A percentile compares a stretch with the other conserved stretches of the same genome.
These are phyloP conservation scores for Podocnemis expansa DNA, from an alignment of 2,113 vertebrate species.

Conservation along the genomic window DNA sequence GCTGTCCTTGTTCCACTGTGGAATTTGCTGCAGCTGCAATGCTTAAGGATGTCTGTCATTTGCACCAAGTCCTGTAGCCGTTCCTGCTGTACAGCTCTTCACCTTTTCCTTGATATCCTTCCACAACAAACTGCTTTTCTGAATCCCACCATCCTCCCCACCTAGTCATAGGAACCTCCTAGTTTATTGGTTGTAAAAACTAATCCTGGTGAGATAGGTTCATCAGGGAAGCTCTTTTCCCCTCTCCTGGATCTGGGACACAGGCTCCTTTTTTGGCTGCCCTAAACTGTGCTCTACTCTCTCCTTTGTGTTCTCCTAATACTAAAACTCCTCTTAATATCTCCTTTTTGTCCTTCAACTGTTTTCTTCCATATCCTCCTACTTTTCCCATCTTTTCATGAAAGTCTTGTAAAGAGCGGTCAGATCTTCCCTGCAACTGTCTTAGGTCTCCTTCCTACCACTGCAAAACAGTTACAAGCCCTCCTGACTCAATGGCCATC, in stretches of 20 bases:
- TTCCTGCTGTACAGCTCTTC: background rate
- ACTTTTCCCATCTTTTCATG: too few species aligned
- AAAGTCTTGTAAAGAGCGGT: too few species aligned
- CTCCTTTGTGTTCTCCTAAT: too few species aligned
- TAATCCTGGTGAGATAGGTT: background rate
- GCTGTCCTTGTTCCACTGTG: too few species aligned
- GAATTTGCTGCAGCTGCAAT: too few species aligned
- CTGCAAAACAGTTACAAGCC: background rate
- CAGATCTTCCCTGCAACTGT: too few species aligned
- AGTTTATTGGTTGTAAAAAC: background rate
- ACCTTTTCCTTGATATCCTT: background rate
- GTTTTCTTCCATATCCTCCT: background rate
- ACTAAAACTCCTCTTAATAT: too few species aligned
- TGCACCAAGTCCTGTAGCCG: background rate
- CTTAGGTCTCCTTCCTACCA: background rate
- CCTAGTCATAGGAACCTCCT: background rate
- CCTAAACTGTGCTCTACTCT: background rate
- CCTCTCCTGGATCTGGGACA: too few species aligned
- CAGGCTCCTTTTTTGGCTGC: background rate
- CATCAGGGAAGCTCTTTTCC: too few species aligned
- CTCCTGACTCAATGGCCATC: background rate
- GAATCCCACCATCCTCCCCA: background rate
- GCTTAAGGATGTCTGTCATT: background rate
- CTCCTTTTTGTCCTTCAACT: too few species aligned
- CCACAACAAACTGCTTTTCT: background rate